These are phyloP conservation scores for Nylanderia fulva DNA, from an alignment of 1,140 invertebrate species.

Conservation along the genomic window DNA sequence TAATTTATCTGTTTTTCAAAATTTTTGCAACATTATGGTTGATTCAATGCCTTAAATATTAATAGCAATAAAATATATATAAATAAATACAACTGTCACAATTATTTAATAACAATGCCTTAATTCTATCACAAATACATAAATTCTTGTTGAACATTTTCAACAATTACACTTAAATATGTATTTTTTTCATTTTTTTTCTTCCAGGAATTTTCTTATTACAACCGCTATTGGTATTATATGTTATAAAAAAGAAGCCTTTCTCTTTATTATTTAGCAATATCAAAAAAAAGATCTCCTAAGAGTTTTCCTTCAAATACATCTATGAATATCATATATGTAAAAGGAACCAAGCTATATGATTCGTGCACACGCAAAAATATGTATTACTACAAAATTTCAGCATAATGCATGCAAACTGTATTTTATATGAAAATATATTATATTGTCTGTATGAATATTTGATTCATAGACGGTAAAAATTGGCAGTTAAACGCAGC, in stretches of 20 bases:
- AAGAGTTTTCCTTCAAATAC: background rate
- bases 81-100: background rate
- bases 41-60: background rate
- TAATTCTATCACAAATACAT: no score
- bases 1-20: no score
- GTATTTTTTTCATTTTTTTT: no score
- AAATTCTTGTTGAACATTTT: no score
- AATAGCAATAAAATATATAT: background rate
- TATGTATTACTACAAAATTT: conserved; percentile 1
- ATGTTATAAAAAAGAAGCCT: background rate
- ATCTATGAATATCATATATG: background rate
- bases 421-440: background rate
- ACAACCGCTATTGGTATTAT: no score
- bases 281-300: background rate
- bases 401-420: background rate
- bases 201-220: no score
- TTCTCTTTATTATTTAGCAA: background rate
- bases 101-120: background rate
- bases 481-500: conserved; percentile 2
- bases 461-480: background rate
- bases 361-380: background rate
- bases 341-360: conserved; percentile 12
- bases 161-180: no score
- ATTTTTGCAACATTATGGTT: background rate
- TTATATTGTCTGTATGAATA: background rate